Base-by-base conservation (phyloP, 2,888 invertebrate species). In the Stratiomys singularior region DNA sequence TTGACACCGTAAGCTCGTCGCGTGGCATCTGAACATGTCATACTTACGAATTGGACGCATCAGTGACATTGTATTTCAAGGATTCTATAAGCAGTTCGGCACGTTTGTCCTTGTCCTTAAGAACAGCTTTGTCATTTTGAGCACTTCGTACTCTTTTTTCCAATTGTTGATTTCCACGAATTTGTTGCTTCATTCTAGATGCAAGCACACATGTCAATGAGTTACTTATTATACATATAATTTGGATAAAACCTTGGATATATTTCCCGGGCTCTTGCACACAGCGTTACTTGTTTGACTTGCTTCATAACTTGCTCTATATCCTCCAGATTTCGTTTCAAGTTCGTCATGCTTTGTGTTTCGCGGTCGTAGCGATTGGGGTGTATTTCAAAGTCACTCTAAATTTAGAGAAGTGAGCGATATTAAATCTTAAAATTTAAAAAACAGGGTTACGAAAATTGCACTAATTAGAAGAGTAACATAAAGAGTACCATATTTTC, bases 361-460 rank as follows among this genome's bases (percentile, higher is more conserved):
- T 87, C 86, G 0, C 87, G 83, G 7, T 85, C 83, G 79, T 86
- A 87, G 5, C 85, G 85, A 67, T 84, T 82, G 13, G 83, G 78
- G 67, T 83, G 78, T 63, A 80, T 60, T 58, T 79, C 71, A 76
- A 80, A 79, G 78, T 80, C 82, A 76, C 81, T 80, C 81, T 80
- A 77, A 76, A 72, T 77, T 56, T 47, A 37, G 3, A 37, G 9
- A 37, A 5, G 9, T 9, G 15, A 52, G 15, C 4, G 52, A 9
- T 13, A 52, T 52, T 3, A 52, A 52, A 52, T n/a, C 3, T n/a
- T 18, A 13, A 52, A 52, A 52, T 52, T 4, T 52, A 3, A 52
- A 13, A n/a, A 4, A 52, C 52, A 52, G 52, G 3, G 18, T 13
- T 9, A 52, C 4, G 52, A 3, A 37, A 5, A 37, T 37, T 3